phyloP scores from a whole-genome alignment of 2,888 invertebrate species.

The Hirtodrosophila histrioides region DNA sequence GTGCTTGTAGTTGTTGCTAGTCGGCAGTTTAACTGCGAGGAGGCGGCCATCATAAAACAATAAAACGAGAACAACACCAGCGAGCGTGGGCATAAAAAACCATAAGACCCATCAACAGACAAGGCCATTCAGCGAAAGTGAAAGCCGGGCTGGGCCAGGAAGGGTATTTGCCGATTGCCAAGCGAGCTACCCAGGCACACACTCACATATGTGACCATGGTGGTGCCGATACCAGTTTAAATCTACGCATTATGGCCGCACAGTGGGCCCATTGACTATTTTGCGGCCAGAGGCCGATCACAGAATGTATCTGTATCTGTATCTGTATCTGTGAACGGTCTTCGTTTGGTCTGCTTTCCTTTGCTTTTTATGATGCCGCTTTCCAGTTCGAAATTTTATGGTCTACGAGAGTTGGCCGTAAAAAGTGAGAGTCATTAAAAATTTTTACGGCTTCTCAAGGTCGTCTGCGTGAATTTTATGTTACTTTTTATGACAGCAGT shows the following conservation, averaged over 20 bases:
- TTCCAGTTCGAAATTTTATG: slow-evolving; percentile 59
- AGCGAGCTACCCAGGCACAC: slow-evolving; percentile 1
- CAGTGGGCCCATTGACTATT: slow-evolving; percentile 62
- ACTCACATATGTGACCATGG: slow-evolving; percentile 13
- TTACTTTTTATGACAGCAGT: slow-evolving; percentile 60
- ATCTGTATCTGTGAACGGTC: slow-evolving; percentile 4
- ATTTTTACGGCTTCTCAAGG: slow-evolving; percentile 83
- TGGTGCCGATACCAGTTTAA: slow-evolving; percentile 44
- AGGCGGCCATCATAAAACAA: slow-evolving; percentile 62
- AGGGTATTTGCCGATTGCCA: slow-evolving; percentile 18
- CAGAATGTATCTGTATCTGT: slow-evolving; percentile 20
- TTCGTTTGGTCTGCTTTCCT: slow-evolving; percentile 29
- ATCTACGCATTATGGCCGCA: slow-evolving; percentile 60
- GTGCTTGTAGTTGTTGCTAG: slow-evolving; percentile 21
- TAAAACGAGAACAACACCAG: slow-evolving; percentile 60
- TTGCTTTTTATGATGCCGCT: slow-evolving; percentile 41
- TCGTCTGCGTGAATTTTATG: slow-evolving; percentile 82
- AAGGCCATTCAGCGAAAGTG: slow-evolving; percentile 36
- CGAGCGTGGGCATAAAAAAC: slow-evolving; percentile 49
- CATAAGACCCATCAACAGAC: slow-evolving; percentile 16
- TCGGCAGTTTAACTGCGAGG: slow-evolving; percentile 44
- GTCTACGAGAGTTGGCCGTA: slow-evolving; percentile 75
- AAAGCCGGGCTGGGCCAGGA: slow-evolving; percentile 11
- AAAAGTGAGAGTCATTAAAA: slow-evolving; percentile 84
- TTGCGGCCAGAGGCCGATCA: slow-evolving; percentile 69